phyloP scores from a whole-genome alignment of 1,140 invertebrate species.

The Drosophila nasuta region DNA sequence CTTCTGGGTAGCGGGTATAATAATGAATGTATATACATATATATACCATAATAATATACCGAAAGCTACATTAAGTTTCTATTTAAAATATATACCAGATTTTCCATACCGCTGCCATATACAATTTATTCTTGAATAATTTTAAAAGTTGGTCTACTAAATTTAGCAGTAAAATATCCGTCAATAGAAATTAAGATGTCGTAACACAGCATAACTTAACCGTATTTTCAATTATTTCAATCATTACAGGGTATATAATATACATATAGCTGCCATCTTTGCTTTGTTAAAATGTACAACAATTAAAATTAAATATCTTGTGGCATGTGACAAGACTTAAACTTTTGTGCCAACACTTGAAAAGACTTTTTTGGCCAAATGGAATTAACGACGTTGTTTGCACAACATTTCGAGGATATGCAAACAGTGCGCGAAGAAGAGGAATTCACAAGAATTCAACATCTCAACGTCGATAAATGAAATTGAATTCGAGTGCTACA shows the following conservation, averaged over 20 bases:
- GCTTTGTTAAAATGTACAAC: slow-evolving; percentile 13
- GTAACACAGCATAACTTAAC: too few relatives aligned
- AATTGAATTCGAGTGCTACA: background rate
- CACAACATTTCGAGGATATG: background rate
- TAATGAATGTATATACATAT: too few relatives aligned
- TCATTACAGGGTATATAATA: background rate
- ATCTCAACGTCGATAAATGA: background rate
- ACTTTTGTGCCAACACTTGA: slow-evolving; percentile 5
- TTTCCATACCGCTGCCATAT: too few relatives aligned
- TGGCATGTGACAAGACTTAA: background rate
- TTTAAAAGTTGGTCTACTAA: too few relatives aligned
- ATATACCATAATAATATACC: too few relatives aligned
- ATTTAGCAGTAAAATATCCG: too few relatives aligned
- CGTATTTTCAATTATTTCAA: background rate
- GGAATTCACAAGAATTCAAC: background rate
- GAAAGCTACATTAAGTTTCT: too few relatives aligned
- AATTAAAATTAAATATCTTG: slow-evolving; percentile 16
- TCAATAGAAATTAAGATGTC: too few relatives aligned
- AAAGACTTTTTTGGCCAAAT: background rate
- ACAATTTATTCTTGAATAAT: too few relatives aligned
- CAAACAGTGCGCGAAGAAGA: background rate
- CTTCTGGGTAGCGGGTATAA: too few relatives aligned
- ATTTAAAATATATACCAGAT: too few relatives aligned
- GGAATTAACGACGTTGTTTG: slow-evolving; percentile 4
- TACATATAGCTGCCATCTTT: background rate